A percentile compares a stretch with the other conserved stretches of the same genome.
Conservation (phyloP, 2,888 invertebrate genomes). For the Synergus umbraculus region DNA sequence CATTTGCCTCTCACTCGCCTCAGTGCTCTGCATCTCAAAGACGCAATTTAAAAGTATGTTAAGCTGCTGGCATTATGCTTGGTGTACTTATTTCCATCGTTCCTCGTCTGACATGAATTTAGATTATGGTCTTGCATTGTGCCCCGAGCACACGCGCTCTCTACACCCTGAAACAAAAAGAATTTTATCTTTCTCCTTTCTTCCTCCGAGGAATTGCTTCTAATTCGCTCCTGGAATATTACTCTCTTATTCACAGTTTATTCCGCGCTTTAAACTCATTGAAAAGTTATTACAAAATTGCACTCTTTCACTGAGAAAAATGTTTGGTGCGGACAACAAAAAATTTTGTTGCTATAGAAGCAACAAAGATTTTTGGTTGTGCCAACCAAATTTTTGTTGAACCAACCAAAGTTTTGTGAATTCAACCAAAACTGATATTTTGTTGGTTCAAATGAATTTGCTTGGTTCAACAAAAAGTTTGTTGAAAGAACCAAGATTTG, state of each 20-base stretch:
- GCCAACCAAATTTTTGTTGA: too few species aligned
- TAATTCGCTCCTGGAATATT: neutral
- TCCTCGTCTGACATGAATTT: conserved; percentile 63
- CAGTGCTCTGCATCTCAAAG: conserved; percentile 75
- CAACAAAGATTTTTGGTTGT: too few species aligned
- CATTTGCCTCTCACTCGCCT: conserved; percentile 55
- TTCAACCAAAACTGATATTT: too few species aligned
- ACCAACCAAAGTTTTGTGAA: too few species aligned
- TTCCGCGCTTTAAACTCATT: too few species aligned
- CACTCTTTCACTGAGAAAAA: too few species aligned
- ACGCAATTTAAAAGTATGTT: conserved; percentile 73
- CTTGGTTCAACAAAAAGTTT: too few species aligned
- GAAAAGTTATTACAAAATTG: too few species aligned
- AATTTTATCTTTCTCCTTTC: conserved; percentile 6
- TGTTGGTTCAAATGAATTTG: too few species aligned
- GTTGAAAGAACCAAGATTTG: too few species aligned
- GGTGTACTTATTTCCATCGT: conserved; percentile 59
- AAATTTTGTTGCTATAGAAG: too few species aligned
- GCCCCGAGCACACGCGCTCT: conserved; percentile 49
- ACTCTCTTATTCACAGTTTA: neutral
- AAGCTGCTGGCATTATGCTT: conserved; percentile 67
- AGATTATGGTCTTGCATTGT: conserved; percentile 60
- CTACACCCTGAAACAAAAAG: conserved; percentile 37
- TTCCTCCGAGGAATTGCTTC: neutral
- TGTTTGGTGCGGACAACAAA: too few species aligned